Base-by-base conservation (phyloP, 2,113 vertebrate species). In the Calonectris borealis region DNA sequence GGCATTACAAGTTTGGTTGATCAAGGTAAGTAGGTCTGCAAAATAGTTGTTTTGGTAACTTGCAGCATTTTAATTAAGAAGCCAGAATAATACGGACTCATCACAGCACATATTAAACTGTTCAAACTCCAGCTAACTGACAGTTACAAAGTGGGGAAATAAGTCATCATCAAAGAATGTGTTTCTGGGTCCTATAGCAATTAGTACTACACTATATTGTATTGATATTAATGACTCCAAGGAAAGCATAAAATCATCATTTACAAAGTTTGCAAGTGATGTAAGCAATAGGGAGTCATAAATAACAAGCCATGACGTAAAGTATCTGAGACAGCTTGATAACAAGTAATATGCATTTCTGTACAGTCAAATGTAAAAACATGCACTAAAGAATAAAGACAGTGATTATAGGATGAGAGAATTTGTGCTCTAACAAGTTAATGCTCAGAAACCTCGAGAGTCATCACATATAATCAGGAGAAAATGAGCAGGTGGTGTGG, bases 11-110 rank as follows among this genome's bases (percentile, higher is more conserved):
- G 20, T 83, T 94, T 77, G 46, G 87, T 83, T 93, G 82, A 79
- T 87, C 84, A 93, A 80, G 62, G 78, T 80, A 96, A 95, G 75
- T 31, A 83, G 36, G 19, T 87, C 62, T 94, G 54, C 60, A 90
- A 90, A 91, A 88, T 90, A 93, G n/a, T 91, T 89, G 61, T 54
- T 93, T 86, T 78, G 49, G 54, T 85, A 80, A 76, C 70, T 85
- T 90, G 49, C 42, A 91, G 60, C 62, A 34, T 91, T 96, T 93
- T 94, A 93, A 95, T 96, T 89, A 94, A 93, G 72, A 60, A 96
- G 68, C 25, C 54, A 76, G 75, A 83, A 88, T 83, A 62, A 85
- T 80, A 93, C 36, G 14, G 8, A 70, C 92, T 91, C 36, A 93
- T 93, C 78, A 93, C 32, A 72, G 78, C 34, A 85, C 32, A n/a